Percentiles rank a stretch among this genome's conserved stretches.
Conservation (phyloP, 2,797 vertebrate species). For the Triplophysa yarkandensis region DNA sequence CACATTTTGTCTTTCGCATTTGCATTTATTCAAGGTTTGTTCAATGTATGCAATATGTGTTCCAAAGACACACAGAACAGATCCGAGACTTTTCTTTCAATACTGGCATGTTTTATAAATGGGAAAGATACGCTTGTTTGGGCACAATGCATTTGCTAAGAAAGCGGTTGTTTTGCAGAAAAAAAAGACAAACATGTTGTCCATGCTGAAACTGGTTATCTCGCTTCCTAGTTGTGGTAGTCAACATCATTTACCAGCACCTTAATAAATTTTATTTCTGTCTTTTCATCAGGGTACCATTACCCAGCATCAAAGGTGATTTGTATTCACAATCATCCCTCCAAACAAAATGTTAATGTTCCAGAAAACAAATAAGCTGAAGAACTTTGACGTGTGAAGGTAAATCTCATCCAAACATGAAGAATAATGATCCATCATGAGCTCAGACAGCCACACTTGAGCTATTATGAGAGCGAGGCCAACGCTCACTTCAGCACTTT, state of each 20-base stretch:
- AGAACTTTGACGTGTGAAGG: background rate
- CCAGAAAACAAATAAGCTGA: background rate
- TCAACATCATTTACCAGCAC: background rate
- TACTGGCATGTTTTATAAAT: too few species aligned
- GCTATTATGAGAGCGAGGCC: constrained; percentile 18
- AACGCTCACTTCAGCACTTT: constrained; percentile 24
- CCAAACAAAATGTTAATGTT: background rate
- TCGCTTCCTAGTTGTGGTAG: background rate
- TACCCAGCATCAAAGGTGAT: too few species aligned
- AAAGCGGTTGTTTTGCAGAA: background rate
- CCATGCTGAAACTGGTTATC: background rate
- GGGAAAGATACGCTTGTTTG: too few species aligned
- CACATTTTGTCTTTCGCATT: background rate
- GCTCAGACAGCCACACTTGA: background rate
- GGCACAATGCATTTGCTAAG: background rate
- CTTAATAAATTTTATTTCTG: too few species aligned
- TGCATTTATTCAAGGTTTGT: constrained; percentile 6
- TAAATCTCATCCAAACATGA: constrained; percentile 13
- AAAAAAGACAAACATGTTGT: background rate
- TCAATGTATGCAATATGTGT: background rate
- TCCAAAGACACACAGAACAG: background rate
- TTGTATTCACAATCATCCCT: too few species aligned
- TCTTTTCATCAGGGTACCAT: too few species aligned
- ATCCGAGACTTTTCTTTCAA: background rate
- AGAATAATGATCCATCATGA: background rate